phyloP scores from a whole-genome alignment of 2,797 vertebrate species.

The Pipistrellus kuhlii region DNA sequence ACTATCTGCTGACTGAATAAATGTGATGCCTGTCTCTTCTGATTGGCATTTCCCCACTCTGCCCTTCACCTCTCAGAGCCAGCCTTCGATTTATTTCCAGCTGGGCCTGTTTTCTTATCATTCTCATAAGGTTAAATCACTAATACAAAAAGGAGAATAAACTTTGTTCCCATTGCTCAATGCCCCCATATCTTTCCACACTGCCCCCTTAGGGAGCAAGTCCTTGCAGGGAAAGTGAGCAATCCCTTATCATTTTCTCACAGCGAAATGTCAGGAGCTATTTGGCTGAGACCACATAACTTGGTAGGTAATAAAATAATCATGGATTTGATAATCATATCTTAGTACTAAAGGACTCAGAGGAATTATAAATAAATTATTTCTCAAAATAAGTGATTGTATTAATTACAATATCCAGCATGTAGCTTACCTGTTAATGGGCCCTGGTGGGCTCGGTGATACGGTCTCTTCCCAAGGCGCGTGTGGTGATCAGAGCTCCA shows the following conservation, averaged over 20 bases:
- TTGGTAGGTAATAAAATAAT: conserved; percentile 73
- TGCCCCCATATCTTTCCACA: neutral
- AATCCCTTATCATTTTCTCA: conserved; percentile 34
- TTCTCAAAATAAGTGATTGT: conserved; percentile 55
- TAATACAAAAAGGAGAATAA: neutral
- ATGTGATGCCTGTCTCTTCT: neutral
- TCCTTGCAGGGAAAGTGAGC: neutral
- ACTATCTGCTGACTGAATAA: neutral
- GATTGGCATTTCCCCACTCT: neutral
- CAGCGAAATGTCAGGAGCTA: conserved; percentile 67
- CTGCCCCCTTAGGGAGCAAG: neutral
- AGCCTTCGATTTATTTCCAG: neutral
- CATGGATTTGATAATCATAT: conserved; percentile 64
- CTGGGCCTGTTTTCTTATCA: neutral
- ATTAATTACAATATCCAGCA: conserved; percentile 55
- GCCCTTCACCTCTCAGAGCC: neutral
- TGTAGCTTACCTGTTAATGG: conserved; percentile 37
- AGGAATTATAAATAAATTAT: conserved; percentile 74
- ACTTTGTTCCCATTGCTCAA: neutral
- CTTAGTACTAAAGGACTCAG: conserved; percentile 58
- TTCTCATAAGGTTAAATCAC: neutral
- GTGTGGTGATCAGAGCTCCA: neutral
- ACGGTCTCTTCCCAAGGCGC: neutral
- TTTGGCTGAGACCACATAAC: conserved; percentile 50
- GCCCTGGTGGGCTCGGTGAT: neutral